phyloP scores from a whole-genome alignment of 2,113 vertebrate species.

The Cettia cetti region DNA sequence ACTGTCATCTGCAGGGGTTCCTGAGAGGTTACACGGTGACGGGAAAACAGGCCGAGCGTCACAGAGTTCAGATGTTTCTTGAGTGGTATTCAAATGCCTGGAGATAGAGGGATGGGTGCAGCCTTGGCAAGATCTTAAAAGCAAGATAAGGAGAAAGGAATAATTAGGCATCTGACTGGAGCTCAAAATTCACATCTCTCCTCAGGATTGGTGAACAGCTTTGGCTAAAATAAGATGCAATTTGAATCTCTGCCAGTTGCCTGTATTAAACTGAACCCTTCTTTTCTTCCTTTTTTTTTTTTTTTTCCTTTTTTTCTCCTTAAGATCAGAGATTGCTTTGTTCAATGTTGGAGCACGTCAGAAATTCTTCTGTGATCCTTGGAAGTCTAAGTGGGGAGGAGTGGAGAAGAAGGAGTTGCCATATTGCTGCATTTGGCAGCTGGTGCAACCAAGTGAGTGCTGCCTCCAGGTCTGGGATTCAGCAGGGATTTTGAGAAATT shows the following conservation, averaged over 20 bases:
- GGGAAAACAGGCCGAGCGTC: background rate
- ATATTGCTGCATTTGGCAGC: slow-evolving; percentile 1
- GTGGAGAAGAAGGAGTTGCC: slow-evolving; percentile 3
- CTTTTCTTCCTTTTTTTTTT: background rate
- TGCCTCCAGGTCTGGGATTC: background rate
- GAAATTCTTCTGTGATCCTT: slow-evolving; percentile 49
- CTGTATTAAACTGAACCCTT: slow-evolving; percentile 23
- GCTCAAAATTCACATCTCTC: slow-evolving; percentile 45
- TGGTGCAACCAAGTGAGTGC: background rate
- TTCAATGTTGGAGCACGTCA: slow-evolving; percentile 47
- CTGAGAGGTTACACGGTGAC: background rate
- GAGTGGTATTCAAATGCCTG: slow-evolving; percentile 21
- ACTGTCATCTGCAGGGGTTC: background rate
- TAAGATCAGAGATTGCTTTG: slow-evolving; percentile 59
- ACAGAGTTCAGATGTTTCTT: background rate
- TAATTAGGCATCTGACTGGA: slow-evolving; percentile 47
- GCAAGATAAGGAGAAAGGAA: slow-evolving; percentile 37
- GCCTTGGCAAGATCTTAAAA: slow-evolving; percentile 59
- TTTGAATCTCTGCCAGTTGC: slow-evolving; percentile 51
- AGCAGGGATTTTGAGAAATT: background rate
- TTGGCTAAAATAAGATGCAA: slow-evolving; percentile 43
- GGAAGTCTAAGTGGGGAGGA: background rate
- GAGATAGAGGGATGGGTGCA: slow-evolving; percentile 40
- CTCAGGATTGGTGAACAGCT: slow-evolving; percentile 42
- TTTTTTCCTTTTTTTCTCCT: background rate